Percentiles rank a stretch among this genome's conserved stretches.
phyloP scores from a whole-genome alignment of 2,888 invertebrate species.

The Gryllus longicercus region DNA sequence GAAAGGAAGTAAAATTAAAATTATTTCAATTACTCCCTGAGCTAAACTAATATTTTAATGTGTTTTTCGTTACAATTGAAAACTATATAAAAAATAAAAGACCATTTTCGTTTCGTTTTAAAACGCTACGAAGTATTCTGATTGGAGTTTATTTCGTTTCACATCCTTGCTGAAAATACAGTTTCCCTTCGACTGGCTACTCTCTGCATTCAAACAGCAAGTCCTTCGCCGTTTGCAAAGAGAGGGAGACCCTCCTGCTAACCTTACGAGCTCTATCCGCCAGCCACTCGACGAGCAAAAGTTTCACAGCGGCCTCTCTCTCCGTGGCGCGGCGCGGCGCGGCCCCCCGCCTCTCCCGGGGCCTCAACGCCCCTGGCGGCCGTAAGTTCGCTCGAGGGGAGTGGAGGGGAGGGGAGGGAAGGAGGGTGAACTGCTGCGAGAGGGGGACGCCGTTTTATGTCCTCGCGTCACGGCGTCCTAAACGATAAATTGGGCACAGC shows the following conservation, averaged over 20 bases:
- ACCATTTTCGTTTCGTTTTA: too few relatives aligned
- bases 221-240: not conserved
- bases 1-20: too few relatives aligned
- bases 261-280: not conserved
- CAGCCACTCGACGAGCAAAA: not conserved
- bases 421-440: not conserved
- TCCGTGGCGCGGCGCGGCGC: too few relatives aligned
- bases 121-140: too few relatives aligned
- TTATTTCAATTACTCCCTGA: too few relatives aligned
- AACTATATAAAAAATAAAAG: too few relatives aligned
- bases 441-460: not conserved
- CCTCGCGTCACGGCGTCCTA: slow-evolving; percentile 6
- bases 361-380: not conserved
- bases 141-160: too few relatives aligned
- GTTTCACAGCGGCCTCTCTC: not conserved
- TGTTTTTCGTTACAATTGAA: too few relatives aligned
- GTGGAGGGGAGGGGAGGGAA: not conserved
- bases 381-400: not conserved
- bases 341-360: not conserved
- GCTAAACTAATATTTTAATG: too few relatives aligned
- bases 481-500: not conserved
- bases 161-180: too few relatives aligned
- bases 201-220: not conserved
- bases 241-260: not conserved
- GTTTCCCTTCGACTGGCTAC: too few relatives aligned